Base-by-base conservation (phyloP, 2,888 invertebrate species). In the Hypomecis atomaria region DNA sequence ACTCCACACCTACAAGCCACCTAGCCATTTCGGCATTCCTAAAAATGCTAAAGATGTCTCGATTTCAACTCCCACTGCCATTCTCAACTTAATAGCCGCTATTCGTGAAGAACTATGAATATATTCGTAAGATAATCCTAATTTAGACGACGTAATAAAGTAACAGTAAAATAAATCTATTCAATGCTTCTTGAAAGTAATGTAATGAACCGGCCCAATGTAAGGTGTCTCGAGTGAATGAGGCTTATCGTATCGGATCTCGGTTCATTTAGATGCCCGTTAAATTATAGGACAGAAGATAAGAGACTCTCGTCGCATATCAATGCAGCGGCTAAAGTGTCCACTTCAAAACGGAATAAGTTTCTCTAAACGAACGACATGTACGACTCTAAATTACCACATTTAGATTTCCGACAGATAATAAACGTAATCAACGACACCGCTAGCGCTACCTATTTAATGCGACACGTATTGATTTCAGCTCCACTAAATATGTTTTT, bases 191-290 rank as follows among this genome's bases (percentile, higher is more conserved):
- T 83, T 65, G 53, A 83, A 81, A 83, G 78, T 82, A 83, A 85
- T 81, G 86, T 87, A 88, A 88, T 88, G 87, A 87, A 85, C 81
- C 80, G 76, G 78, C 77, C 76, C 77, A 72, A 79, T 81, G 82
- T 85, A 78, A 88, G 85, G 83, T 87, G 86, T 88, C 85, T 84
- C 78, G 77, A 86, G 84, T 87, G 84, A 84, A 88, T 86, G 83
- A 83, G 79, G 84, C 85, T 90, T 92, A 92, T 92, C 92, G 84
- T 81, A 86, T 88, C 81, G 85, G 84, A 92, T 92, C 91, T 91
- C 85, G 78, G 81, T 86, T 89, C 88, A 86, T 91, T 91, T 90
- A 89, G 89, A 88, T 84, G 83, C 85, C 87, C 88, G 91, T 90
- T 90, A 90, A 90, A 88, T 88, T 88, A 88, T 83, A 85, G 86